Base-by-base conservation (phyloP, 2,113 vertebrate genomes). In the Tenebrosternarchus preto region DNA sequence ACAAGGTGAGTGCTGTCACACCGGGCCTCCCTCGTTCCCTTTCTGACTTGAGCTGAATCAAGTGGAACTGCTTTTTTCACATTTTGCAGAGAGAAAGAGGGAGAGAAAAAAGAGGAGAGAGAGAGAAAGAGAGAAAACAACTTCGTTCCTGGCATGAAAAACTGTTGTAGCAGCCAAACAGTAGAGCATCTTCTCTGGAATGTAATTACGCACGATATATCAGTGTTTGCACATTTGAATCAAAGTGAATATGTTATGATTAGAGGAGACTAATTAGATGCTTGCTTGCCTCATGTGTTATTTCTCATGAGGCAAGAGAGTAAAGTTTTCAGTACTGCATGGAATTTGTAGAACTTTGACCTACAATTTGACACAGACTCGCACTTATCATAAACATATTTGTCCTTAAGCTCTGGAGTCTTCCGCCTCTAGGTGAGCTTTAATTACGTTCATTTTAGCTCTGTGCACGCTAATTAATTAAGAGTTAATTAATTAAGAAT, bases 161-260 rank as follows among this genome's bases (percentile, higher is more conserved):
- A 46, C 69, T 33, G 17, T 31, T 17, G n/a, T 3, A 59, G 11
- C 36, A 69, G 74, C 68, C 24, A 59, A 77, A 39, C 56, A 74
- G 61, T 70, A 55, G 64, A 70, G 68, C 69, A 27, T 75, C 77
- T 73, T 53, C 74, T 55, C 60, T 76, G 80, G 80, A 81, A 46
- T 19, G 63, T 71, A 68, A 78, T 71, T 33, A 76, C 50, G 11
- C 46, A 3, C 61, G 17, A 39, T 71, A n/a, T 68, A 27, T 68
- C 39, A 66, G 39, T 27, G 50, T 55, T 31, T 59, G 55, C 67
- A 71, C 70, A 60, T 83, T 78, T 73, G n/a, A 78, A 80, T 75
- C 78, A 81, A 77, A 82, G 57, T 85, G 80, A 80, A 81, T 74
- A 46, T 61, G 60, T 67, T 78, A 83, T 68, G 55, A 78, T 78